Base-by-base conservation (phyloP, 2,888 invertebrate species). In the Tinea semifulvella region DNA sequence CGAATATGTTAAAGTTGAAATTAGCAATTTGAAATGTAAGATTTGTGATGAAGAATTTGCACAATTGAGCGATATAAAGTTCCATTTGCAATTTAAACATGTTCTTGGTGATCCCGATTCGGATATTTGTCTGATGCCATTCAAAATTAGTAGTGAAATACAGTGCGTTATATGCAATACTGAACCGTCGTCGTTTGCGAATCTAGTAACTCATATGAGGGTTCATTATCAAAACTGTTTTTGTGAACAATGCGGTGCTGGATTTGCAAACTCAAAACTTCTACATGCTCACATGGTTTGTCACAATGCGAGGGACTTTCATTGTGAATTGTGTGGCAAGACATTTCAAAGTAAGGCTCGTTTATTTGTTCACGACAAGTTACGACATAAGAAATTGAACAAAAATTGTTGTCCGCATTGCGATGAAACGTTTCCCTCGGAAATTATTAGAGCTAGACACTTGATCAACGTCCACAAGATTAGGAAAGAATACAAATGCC, bases 171-270 rank as follows among this genome's bases (percentile, higher is more conserved):
- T 61, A 0, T 69, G 69, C 39, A 46, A 52, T 0, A 40, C 53
- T 2, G 47, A 50, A 2, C 65, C 62, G 20, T 58, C 62, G 3
- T 59, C 58, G 0, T 68, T 60, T 44, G 49, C 55, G 0, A 49
- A 56, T 0, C 25, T 70, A 16, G 53, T 57, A 0, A 55, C 60
- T 2, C 68, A 68, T 19, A 68, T 68, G 68, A 63, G 68, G 20
- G 47, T 44, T 0, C 68, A 68, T 46, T 65, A 57, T 5, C 55
- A 51, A 0, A 58, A 61, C 28, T 60, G 68, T 26, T 59, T 68
- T 0, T 68, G 68, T 3, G 68, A 68, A 4, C 56, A 51, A 0
- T 68, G 68, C 28, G 68, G 67, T 0, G 79, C 79, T 49, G 79
- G 76, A 0, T 80, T 80, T 16, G 10, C 7, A 11, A n/a, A 19